Conservation (phyloP, 2,888 invertebrate genomes). For the Octonoba sinensis region DNA sequence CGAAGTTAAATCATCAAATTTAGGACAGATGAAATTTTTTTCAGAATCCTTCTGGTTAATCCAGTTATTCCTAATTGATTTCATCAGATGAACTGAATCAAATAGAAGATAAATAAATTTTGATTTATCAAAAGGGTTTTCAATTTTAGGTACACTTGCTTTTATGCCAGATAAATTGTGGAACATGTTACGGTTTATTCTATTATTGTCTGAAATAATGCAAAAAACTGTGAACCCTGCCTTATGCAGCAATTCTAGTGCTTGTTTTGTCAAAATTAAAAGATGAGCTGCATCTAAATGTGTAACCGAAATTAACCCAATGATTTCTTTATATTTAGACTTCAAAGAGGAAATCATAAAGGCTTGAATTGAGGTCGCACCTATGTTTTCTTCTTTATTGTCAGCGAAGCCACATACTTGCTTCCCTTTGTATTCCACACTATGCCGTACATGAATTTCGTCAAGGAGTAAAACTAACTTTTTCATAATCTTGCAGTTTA, state of each 20-base stretch:
- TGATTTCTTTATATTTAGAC: background rate
- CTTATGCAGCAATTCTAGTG: constrained; percentile 2
- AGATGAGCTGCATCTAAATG: background rate
- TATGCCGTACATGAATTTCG: constrained; percentile 3
- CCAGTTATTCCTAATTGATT: constrained; percentile 19
- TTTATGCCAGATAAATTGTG: background rate
- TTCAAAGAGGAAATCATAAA: background rate
- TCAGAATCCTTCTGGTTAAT: background rate
- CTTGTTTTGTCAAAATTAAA: background rate
- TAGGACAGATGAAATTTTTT: too few species aligned
- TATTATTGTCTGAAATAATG: constrained; percentile 28
- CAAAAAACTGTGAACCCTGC: constrained; percentile 2
- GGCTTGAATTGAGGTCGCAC: background rate
- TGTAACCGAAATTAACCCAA: background rate
- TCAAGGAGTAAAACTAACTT: constrained; percentile 3
- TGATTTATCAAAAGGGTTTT: background rate
- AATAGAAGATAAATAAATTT: constrained; percentile 6
- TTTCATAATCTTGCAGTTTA: constrained; percentile 9
- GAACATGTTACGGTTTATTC: constrained; percentile 27
- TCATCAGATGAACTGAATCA: constrained; percentile 15
- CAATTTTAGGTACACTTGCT: background rate
- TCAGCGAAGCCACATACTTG: constrained; percentile 11
- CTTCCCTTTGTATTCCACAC: constrained; percentile 6
- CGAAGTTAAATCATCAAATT: too few species aligned
- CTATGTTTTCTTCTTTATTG: constrained; percentile 5